Base-by-base conservation (phyloP, 1,140 invertebrate genomes). In the Drosophila gunungcola region DNA sequence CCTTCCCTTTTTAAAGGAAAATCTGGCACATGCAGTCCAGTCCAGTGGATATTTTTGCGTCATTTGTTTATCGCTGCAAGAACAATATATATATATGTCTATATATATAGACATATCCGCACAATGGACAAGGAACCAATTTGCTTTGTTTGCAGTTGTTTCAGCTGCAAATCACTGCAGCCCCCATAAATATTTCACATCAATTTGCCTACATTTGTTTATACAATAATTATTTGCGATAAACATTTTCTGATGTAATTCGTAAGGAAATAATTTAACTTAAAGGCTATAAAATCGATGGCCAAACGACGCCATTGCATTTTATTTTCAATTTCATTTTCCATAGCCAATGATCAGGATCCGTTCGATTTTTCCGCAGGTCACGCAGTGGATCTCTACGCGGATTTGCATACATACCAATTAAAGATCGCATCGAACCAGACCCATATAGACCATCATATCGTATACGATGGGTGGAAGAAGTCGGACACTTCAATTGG, bases 121-220 rank as follows among this genome's bases (percentile, higher is more conserved):
- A 60, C 67, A 78, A 64, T 45, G 65, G 75, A 63, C 76, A 67
- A 79, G 76, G 76, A 79, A 79, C 61, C 53, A 78, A 79, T 79
- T 55, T 25, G 60, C 74, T 63, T 72, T 73, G 69, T 73, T 73
- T 69, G 64, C 64, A 45, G 51, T 78, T 78, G 65, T 78, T 78
- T 78, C 63, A 51, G 63, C 46, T 67, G 63, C 63, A 45, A 67
- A 63, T 62, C 63, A 38, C 43, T 51, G 49, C 51, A 34, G 6
- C 32, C 56, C 43, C 56, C 56, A 54, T 41, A 48, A 73, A 62
- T 48, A 70, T 46, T 34, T 38, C 34, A 32, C 51, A 75, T 75
- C 45, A 76, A 76, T 54, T 34, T 25, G n/a, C 27, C 46, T 56
- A 32, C 11, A 58, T 55, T 51, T 65, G 62, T 76, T 76, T 67